Conservation (phyloP, 2,888 invertebrate genomes). For the Mythimna vitellina region DNA sequence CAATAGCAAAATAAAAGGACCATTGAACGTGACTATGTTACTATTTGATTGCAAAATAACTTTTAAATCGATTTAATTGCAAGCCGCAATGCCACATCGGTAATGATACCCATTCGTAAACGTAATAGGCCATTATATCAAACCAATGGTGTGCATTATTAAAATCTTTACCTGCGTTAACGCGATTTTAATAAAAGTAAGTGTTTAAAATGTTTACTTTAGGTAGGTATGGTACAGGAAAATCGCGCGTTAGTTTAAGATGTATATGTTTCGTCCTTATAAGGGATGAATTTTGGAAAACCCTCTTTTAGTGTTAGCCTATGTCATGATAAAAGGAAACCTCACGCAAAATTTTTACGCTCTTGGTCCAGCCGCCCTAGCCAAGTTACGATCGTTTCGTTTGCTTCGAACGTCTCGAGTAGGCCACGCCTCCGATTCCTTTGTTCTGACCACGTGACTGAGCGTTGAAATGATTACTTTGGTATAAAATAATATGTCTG, state of each 20-base stretch:
- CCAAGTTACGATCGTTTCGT: no score
- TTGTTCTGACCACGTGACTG: no score
- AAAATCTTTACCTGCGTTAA: slow-evolving; percentile 2
- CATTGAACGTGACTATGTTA: slow-evolving; percentile 1
- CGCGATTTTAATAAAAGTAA: neutral
- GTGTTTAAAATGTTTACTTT: neutral
- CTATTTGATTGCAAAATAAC: slow-evolving; percentile 25
- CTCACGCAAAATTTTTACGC: no score
- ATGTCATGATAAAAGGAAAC: no score
- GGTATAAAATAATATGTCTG: no score
- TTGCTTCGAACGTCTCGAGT: no score
- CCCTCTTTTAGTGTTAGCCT: no score
- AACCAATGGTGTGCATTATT: slow-evolving; percentile 7
- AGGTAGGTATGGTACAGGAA: neutral
- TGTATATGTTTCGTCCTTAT: neutral
- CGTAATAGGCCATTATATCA: neutral
- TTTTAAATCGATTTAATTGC: slow-evolving; percentile 38
- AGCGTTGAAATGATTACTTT: no score
- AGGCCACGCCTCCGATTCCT: no score
- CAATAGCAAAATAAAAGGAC: neutral
- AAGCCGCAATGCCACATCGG: neutral
- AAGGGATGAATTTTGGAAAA: no score
- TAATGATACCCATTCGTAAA: neutral
- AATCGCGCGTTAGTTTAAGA: neutral
- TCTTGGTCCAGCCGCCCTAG: no score